phyloP scores from a whole-genome alignment of 2,888 invertebrate genomes.

The Leptinotarsa peninsularis region DNA sequence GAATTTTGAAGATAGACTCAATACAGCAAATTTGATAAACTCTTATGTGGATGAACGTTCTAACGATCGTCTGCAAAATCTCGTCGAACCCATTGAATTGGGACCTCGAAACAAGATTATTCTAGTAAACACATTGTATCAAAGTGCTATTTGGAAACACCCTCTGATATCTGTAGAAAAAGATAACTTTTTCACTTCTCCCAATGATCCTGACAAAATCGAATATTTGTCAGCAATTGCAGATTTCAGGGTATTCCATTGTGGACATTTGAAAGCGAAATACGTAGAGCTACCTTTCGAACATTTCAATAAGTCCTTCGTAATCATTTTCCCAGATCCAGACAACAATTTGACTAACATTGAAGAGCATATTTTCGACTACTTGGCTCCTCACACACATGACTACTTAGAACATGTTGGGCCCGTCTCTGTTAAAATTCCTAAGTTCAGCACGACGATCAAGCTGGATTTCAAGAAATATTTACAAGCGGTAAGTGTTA shows the following conservation, averaged over 20 bases:
- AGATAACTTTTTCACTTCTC: slow-evolving; percentile 44
- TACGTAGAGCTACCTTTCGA: slow-evolving; percentile 54
- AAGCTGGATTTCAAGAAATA: slow-evolving; percentile 43
- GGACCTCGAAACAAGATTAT: slow-evolving; percentile 50
- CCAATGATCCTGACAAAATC: slow-evolving; percentile 45
- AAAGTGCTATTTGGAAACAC: slow-evolving; percentile 53
- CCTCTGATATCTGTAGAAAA: slow-evolving; percentile 46
- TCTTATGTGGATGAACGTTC: slow-evolving; percentile 59
- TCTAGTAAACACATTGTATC: slow-evolving; percentile 59
- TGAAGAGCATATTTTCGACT: slow-evolving; percentile 40
- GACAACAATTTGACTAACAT: slow-evolving; percentile 47
- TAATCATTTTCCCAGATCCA: slow-evolving; percentile 51
- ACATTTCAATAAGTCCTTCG: slow-evolving; percentile 48
- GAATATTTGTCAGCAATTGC: slow-evolving; percentile 52
- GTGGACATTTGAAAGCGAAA: slow-evolving; percentile 49
- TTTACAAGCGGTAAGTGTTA: slow-evolving; percentile 24
- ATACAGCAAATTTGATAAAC: slow-evolving; percentile 54
- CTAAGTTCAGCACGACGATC: slow-evolving; percentile 50
- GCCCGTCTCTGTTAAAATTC: slow-evolving; percentile 46
- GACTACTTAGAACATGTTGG: slow-evolving; percentile 27
- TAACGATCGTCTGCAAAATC: slow-evolving; percentile 54
- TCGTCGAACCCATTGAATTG: slow-evolving; percentile 51
- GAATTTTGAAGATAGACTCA: neutral
- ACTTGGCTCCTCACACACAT: slow-evolving; percentile 36
- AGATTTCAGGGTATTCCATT: slow-evolving; percentile 46